Evolutionary conservation across 2,113 vertebrate species (phyloP), one percentile per base, ranked within the genome.

Genomic region (Platysteira castanea): DNA sequence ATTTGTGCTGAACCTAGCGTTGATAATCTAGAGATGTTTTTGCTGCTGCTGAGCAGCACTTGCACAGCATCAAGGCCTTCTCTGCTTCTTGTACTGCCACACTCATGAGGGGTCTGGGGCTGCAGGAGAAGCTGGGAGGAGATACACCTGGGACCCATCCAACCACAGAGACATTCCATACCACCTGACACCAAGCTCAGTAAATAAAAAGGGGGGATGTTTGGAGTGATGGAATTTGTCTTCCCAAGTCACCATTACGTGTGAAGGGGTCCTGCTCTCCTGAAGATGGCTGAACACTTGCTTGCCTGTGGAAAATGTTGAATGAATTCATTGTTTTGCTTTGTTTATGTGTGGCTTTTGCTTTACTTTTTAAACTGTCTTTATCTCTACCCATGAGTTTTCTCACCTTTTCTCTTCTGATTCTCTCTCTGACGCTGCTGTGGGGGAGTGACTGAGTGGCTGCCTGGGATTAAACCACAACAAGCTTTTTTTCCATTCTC

Each of bases 141-240:
- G 41, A 63, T 14, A 63, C 8, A 56, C n/a, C 49, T 70, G 35
- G 8, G 24, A 26, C 46, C 30, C 42, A 15, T 7, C 5, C 42
- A 53, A 35, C 41, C 30, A 35, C 26, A 26, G 56, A 33, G 30
- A 22, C 19, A 33, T 26, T 63, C 41, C 6, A 21, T 7, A 63
- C 3, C 12, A 24, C 4, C 1, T 37, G 21, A 3, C 16, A n/a
- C 24, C 10, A 6, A 37, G 27, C 4, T 56, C 21, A 31, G 24
- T 23, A 44, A 50, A 74, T 23, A 28, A 50, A 37, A 18, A 23
- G 26, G 10, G 10, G 18, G 31, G 8, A 7, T 28, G 11, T 65
- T 73, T 50, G 22, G 18, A 30, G 10, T 20, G 52, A 37, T 65
- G 50, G 44, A 6, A 13, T 39, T 28, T 52, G 8, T 28, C 59